Evolutionary conservation across 92 coral and sea anemone genomes (phyloP).

Genomic region (Epizoanthus ramosus): DNA sequence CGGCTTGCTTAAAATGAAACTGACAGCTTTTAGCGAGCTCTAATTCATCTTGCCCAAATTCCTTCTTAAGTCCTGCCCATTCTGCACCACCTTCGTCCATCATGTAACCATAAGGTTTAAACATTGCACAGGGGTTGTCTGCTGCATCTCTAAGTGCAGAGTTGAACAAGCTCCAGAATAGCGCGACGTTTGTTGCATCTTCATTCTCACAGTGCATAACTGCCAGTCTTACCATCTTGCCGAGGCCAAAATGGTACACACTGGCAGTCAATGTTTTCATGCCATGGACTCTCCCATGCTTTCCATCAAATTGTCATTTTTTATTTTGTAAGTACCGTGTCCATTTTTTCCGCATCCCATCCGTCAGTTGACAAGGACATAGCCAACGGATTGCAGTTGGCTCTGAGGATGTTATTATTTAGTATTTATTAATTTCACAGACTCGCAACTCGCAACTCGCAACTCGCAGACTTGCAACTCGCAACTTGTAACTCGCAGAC

Average conservation of each 20-base stretch:
- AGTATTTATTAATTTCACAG: too few species aligned
- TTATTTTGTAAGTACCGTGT: too few species aligned
- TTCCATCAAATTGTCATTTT: slow-evolving; percentile 35
- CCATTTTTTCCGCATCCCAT: too few species aligned
- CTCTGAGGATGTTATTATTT: too few species aligned
- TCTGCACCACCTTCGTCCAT: slow-evolving; percentile 46
- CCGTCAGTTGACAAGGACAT: too few species aligned
- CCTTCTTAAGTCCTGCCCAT: slow-evolving; percentile 31
- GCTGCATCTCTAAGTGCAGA: slow-evolving; percentile 14
- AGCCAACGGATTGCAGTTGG: too few species aligned
- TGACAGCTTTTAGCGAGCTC: slow-evolving; percentile 33
- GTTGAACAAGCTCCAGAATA: slow-evolving; percentile 33
- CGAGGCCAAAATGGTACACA: slow-evolving; percentile 31
- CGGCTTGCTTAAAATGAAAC: slow-evolving; percentile 42
- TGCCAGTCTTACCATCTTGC: slow-evolving; percentile 18
- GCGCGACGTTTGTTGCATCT: slow-evolving; percentile 6
- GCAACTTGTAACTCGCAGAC: too few species aligned
- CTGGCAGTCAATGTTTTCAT: slow-evolving; percentile 32
- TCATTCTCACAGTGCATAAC: slow-evolving; percentile 24
- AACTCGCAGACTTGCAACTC: too few species aligned
- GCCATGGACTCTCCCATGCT: slow-evolving; percentile 25
- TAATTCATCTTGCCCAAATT: slow-evolving; percentile 31
- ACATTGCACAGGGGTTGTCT: slow-evolving; percentile 10
- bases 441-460: too few species aligned
- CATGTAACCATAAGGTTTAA: slow-evolving; percentile 40